Evolutionary conservation across 1,140 invertebrate species (phyloP).

Genomic region (Sipha flava): DNA sequence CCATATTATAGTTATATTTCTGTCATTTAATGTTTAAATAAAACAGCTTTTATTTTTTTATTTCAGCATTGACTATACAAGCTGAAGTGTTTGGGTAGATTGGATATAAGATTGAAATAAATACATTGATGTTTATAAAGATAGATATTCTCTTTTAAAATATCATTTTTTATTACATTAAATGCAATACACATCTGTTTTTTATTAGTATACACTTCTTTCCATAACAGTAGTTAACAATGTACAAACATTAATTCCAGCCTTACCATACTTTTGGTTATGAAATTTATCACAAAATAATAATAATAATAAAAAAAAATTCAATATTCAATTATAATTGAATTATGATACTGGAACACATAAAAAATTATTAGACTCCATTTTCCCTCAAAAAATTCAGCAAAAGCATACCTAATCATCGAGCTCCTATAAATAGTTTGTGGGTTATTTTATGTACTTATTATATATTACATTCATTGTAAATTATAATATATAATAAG

Average conservation of each 20-base stretch:
- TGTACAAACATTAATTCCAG: slow-evolving; percentile 25
- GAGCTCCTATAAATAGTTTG: background rate
- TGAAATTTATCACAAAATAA: slow-evolving; percentile 25
- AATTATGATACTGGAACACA: slow-evolving; percentile 2
- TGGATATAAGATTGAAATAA: background rate
- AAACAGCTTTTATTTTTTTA: no score
- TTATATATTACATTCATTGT: background rate
- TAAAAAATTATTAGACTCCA: background rate
- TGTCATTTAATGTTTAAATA: no score
- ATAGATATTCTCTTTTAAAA: background rate
- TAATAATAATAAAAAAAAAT: background rate
- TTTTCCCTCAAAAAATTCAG: background rate
- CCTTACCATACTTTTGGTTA: slow-evolving; percentile 18
- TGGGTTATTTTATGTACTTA: background rate
- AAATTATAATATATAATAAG: background rate
- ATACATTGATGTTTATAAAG: background rate
- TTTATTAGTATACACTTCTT: background rate
- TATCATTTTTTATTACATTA: slow-evolving; percentile 20
- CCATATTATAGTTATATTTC: no score
- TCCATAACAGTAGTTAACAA: slow-evolving; percentile 24
- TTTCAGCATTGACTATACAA: no score
- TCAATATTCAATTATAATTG: slow-evolving; percentile 1
- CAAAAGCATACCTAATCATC: background rate
- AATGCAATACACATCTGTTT: slow-evolving; percentile 6
- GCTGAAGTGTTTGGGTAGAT: no score